These are phyloP conservation scores for Etheostoma cragini DNA, from an alignment of 2,113 vertebrate species.

Conservation along the genomic window DNA sequence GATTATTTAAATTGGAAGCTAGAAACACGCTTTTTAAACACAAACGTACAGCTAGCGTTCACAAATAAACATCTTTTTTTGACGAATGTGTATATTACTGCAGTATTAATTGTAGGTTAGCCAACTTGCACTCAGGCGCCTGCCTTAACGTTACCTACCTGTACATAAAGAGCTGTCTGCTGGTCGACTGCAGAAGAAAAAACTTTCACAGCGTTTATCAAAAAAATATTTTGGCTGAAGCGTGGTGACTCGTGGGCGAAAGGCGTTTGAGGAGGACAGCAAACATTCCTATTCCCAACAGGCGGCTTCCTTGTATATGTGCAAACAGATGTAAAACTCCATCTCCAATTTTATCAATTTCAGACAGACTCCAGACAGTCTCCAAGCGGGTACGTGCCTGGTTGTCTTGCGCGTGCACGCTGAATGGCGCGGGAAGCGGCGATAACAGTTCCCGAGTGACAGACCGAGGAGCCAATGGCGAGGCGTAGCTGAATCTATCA, in stretches of 20 bases:
- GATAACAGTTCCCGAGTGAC: constrained; percentile 67
- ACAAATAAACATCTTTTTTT: constrained; percentile 24
- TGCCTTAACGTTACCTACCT: constrained; percentile 78
- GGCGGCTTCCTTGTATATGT: constrained; percentile 55
- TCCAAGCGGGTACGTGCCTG: constrained; percentile 81
- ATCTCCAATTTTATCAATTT: constrained; percentile 83
- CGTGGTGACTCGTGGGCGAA: constrained; percentile 42
- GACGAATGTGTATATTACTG: constrained; percentile 1
- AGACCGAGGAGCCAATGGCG: constrained; percentile 59
- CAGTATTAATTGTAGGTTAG: constrained; percentile 23
- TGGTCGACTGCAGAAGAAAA: constrained; percentile 71
- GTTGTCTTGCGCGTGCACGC: constrained; percentile 79
- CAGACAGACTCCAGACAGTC: constrained; percentile 87
- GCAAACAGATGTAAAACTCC: constrained; percentile 71
- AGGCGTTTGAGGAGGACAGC: constrained; percentile 33
- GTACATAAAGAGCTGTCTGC: constrained; percentile 76
- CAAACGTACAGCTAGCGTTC: constrained; percentile 11
- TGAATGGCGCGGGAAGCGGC: constrained; percentile 75
- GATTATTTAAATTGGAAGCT: neutral
- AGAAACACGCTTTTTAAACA: neutral
- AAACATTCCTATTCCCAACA: constrained; percentile 57
- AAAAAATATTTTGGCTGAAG: constrained; percentile 34
- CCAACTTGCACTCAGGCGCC: constrained; percentile 52
- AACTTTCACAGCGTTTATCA: constrained; percentile 77
- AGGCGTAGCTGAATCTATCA: neutral